These are phyloP conservation scores for Elymnias hypermnestra DNA, from an alignment of 1,140 invertebrate species.

Conservation along the genomic window DNA sequence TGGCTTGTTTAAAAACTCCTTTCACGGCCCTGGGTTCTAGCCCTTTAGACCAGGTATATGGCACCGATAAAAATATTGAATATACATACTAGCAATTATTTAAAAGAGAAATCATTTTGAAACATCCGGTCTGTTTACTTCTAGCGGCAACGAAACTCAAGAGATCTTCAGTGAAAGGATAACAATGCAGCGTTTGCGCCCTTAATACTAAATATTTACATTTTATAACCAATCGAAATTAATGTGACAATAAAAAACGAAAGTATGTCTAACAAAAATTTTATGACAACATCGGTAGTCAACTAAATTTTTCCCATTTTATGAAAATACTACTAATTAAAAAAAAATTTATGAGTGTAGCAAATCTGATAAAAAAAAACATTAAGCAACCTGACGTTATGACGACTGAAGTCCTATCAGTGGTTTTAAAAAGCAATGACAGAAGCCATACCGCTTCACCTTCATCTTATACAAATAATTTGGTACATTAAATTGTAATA, in stretches of 20 bases:
- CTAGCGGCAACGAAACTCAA: conserved; percentile 66
- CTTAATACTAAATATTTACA: conserved; percentile 50
- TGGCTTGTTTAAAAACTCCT: too few relatives aligned
- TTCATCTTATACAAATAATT: too few relatives aligned
- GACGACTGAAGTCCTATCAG: too few relatives aligned
- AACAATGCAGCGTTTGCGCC: conserved; percentile 63
- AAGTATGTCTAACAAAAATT: conserved; percentile 2
- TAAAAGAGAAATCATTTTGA: conserved; percentile 30
- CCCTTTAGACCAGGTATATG: too few relatives aligned
- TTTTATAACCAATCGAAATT: conserved; percentile 8
- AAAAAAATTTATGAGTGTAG: too few relatives aligned
- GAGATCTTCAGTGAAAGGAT: conserved; percentile 75
- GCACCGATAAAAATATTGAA: conserved; percentile 22
- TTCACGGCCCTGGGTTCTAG: too few relatives aligned
- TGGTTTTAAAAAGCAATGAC: too few relatives aligned
- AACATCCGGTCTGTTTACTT: conserved; percentile 47
- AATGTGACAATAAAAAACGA: conserved; percentile 1
- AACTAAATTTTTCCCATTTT: neutral
- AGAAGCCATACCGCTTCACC: too few relatives aligned
- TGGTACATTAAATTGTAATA: too few relatives aligned
- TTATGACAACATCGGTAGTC: too few relatives aligned
- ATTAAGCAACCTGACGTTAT: too few relatives aligned
- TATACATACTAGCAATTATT: neutral
- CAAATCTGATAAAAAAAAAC: too few relatives aligned
- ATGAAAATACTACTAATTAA: neutral